A percentile compares a stretch with the other conserved stretches of the same genome.
These are phyloP conservation scores for Eristalinus sepulchralis DNA, from an alignment of 2,888 invertebrate genomes.

Conservation along the genomic window DNA sequence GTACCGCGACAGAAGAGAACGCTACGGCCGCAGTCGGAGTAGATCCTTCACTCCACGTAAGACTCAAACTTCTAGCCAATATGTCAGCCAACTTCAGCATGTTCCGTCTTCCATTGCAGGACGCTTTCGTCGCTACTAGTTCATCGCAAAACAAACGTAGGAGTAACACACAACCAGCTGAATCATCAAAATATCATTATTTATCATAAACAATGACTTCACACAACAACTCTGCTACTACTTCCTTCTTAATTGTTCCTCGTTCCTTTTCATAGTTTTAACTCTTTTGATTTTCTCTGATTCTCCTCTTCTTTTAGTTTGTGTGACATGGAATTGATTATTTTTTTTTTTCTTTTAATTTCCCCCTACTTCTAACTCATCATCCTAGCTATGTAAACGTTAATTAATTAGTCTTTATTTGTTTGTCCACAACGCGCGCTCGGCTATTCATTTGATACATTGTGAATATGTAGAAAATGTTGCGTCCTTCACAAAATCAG, in stretches of 20 bases:
- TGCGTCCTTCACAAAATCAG: neutral
- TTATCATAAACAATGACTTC: constrained; percentile 43
- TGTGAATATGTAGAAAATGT: neutral
- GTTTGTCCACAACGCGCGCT: neutral
- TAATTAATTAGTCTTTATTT: constrained; percentile 18
- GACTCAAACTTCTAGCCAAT: constrained; percentile 30
- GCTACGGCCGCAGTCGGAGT: constrained; percentile 76
- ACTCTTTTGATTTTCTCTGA: neutral
- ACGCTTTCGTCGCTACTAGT: constrained; percentile 74
- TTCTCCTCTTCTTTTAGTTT: constrained; percentile 8
- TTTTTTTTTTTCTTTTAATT: constrained; percentile 4
- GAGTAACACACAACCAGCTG: neutral
- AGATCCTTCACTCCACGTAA: constrained; percentile 77
- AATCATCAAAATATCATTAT: constrained; percentile 43
- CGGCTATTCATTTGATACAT: neutral
- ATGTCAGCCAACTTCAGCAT: neutral
- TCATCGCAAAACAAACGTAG: constrained; percentile 1
- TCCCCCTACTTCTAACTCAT: neutral
- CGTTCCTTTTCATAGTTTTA: constrained; percentile 15
- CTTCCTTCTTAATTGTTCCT: neutral
- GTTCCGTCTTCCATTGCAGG: constrained; percentile 72
- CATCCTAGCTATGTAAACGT: constrained; percentile 30
- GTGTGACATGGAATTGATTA: constrained; percentile 41
- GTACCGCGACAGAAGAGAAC: constrained; percentile 72
- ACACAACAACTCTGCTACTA: constrained; percentile 1